phyloP scores from a whole-genome alignment of 2,888 invertebrate species.

The Choreutis nemorana region DNA sequence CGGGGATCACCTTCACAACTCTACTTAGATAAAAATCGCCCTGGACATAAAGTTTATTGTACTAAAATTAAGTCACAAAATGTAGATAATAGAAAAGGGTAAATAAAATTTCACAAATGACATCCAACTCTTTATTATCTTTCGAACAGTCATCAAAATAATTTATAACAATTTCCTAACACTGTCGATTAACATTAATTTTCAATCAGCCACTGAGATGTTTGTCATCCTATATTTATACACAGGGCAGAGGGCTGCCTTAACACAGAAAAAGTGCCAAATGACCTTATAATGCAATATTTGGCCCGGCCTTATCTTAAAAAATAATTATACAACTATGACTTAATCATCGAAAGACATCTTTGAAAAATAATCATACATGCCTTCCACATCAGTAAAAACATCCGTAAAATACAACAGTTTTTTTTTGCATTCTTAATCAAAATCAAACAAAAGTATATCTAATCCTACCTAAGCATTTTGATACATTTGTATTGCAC shows the following conservation, averaged over 20 bases:
- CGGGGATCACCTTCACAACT: slow-evolving; percentile 24
- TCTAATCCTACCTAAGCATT: slow-evolving; percentile 60
- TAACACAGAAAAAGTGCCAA: slow-evolving; percentile 45
- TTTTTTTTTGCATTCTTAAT: slow-evolving; percentile 56
- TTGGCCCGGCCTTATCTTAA: slow-evolving; percentile 64
- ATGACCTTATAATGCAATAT: slow-evolving; percentile 62
- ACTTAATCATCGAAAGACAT: slow-evolving; percentile 43
- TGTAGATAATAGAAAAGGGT: slow-evolving; percentile 7
- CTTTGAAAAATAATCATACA: slow-evolving; percentile 26
- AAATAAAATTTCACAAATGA: slow-evolving; percentile 43
- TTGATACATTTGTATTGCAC: slow-evolving; percentile 61
- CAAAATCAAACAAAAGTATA: slow-evolving; percentile 60
- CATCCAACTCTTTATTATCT: slow-evolving; percentile 69
- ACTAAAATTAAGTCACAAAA: neutral
- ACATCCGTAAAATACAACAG: slow-evolving; percentile 63
- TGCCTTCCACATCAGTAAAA: slow-evolving; percentile 47
- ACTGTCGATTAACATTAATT: slow-evolving; percentile 64
- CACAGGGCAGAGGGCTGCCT: slow-evolving; percentile 47
- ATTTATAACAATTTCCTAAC: slow-evolving; percentile 69
- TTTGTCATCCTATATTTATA: slow-evolving; percentile 46
- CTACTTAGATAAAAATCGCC: slow-evolving; percentile 5
- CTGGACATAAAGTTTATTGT: neutral
- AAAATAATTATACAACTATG: slow-evolving; percentile 62
- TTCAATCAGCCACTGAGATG: slow-evolving; percentile 62
- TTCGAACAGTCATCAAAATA: slow-evolving; percentile 70